phyloP scores from a whole-genome alignment of 2,113 vertebrate genomes.

The Cromileptes altivelis region DNA sequence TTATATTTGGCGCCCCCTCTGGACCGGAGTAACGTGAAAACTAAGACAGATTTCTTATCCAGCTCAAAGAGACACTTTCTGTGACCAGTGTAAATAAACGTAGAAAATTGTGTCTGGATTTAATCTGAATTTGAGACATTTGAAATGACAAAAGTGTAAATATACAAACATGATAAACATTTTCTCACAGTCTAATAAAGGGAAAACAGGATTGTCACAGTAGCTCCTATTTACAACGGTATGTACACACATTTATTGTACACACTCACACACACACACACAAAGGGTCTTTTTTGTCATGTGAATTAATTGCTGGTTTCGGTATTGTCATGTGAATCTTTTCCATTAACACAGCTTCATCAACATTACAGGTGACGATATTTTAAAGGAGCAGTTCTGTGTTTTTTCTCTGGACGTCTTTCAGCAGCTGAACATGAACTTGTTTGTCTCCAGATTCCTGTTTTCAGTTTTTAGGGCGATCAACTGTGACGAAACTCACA shows the following conservation, averaged over 20 bases:
- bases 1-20: not conserved
- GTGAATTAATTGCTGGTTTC: too few species aligned
- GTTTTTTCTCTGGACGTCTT: not conserved
- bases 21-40: not conserved
- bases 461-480: constrained; percentile 10
- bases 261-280: not conserved
- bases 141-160: not conserved
- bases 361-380: too few species aligned
- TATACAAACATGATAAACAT: constrained; percentile 23
- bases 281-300: too few species aligned
- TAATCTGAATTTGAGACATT: not conserved
- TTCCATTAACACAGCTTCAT: too few species aligned
- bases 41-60: too few species aligned
- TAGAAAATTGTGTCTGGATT: not conserved
- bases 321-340: too few species aligned
- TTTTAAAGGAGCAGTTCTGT: too few species aligned
- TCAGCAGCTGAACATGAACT: constrained; percentile 4
- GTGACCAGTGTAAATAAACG: not conserved
- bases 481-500: constrained; percentile 61
- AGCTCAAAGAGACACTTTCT: not conserved
- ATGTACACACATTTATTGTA: constrained; percentile 25
- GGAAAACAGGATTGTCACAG: constrained; percentile 68
- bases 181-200: constrained; percentile 39
- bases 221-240: constrained; percentile 58
- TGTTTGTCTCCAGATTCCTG: constrained; percentile 16